Base-by-base conservation (phyloP, 2,888 invertebrate species). In the Zhengitettix transpicula region DNA sequence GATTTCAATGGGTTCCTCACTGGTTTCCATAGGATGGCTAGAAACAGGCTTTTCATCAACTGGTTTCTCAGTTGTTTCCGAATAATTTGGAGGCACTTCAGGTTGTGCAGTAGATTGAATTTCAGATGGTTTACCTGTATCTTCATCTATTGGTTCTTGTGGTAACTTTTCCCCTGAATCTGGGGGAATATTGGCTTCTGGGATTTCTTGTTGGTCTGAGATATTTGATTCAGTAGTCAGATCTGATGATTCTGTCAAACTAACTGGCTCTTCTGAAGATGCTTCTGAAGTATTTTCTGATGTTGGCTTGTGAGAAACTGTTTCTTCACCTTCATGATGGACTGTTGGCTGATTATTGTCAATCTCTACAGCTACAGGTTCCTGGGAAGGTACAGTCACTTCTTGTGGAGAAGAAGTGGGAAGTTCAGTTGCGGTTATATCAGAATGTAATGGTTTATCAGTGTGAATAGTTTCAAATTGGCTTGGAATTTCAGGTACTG, bases 111-210 rank as follows among this genome's bases (percentile, higher is more conserved):
- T n/a, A n/a, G n/a, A n/a, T n/a, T n/a, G n/a, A n/a, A n/a, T n/a
- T 58, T 56, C 56, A 28, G 58, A 40, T 60, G 57, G 54, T 58
- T 61, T 14, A 42, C 28, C 14, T 44, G 60, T 60, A 60, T 58
- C 44, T 53, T 52, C 55, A n/a, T n/a, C n/a, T n/a, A n/a, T n/a
- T n/a, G n/a, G n/a, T n/a, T n/a, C n/a, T n/a, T n/a, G n/a, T n/a
- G n/a, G n/a, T 51, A 47, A 53, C 28, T 14, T 28, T 41, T 41
- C 41, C 41, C 52, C 58, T 17, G 55, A 55, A 40, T 40, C 9
- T 14, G 52, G n/a, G n/a, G n/a, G n/a, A 10, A 10, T 16, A 12
- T 42, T 55, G 42, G n/a, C 44, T 10, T 44, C 41, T 47, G 10
- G 17, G 16, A 41, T 40, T 58, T 55, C 16, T 17, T 56, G 55